Base-by-base conservation (phyloP, 1,140 invertebrate species). In the Drosophila albomicans region DNA sequence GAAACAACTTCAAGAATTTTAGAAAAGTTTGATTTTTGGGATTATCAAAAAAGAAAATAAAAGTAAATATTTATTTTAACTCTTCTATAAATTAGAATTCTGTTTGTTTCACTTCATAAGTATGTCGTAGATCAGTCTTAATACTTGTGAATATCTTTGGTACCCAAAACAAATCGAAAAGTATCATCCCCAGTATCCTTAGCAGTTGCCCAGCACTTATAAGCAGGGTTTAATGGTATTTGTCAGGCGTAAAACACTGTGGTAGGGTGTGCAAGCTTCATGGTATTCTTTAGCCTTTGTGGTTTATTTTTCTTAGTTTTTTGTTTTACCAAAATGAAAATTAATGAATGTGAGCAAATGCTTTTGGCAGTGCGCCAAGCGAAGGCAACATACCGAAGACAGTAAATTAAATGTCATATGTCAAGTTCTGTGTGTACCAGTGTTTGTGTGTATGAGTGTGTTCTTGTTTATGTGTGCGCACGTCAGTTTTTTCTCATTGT, bases 351-450 rank as follows among this genome's bases (percentile, higher is more conserved):
- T 79, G 77, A 75, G 81, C 81, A 89, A 88, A 88, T 89, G 84
- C 70, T 89, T 80, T 72, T 88, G 84, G 85, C 84, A 89, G 64
- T 75, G 81, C 66, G 85, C 85, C 84, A 89, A 56, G 63, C 63
- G 57, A 75, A 84, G 74, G 80, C 80, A 88, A 88, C 80, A 87
- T 78, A 84, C 84, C 84, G 74, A 89, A 88, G 84, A 88, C 84
- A 88, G 77, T 88, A 88, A 88, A 88, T 89, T 88, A 88, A 88
- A 88, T 88, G 84, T 88, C 84, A 88, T 88, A 88, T 88, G 84
- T 88, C 84, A 88, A 88, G 80, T 79, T 79, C 72, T 75, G 16
- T 49, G 48, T 58, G 25, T 41, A 16, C 15, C 45, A 62, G 28
- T 52, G n/a, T 57, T 10, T 68, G n/a, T 57, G 8, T 51, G 28